Conservation (phyloP, 1,140 invertebrate species). For the Saccostrea echinata region DNA sequence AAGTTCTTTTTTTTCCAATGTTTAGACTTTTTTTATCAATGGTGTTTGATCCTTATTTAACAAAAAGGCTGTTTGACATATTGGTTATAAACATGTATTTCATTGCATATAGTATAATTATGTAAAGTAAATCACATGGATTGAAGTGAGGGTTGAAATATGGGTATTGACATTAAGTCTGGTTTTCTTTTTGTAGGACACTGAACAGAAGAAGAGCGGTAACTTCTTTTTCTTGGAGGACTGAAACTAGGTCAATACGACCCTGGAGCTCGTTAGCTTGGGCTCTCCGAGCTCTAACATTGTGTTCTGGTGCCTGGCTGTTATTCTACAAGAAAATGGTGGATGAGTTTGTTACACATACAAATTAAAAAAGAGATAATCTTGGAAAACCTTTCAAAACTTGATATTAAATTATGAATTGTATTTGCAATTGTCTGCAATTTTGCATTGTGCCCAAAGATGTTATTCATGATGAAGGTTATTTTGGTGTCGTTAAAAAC, state of each 20-base stretch:
- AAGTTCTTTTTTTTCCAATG: too few species aligned
- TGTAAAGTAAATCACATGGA: too few species aligned
- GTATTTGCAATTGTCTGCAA: neutral
- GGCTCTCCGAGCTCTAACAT: slow-evolving; percentile 53
- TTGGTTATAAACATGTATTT: too few species aligned
- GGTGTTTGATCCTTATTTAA: too few species aligned
- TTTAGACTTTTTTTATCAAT: too few species aligned
- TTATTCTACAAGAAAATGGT: neutral
- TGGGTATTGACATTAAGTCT: too few species aligned
- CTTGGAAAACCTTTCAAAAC: neutral
- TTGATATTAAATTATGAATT: neutral
- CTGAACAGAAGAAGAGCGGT: slow-evolving; percentile 97
- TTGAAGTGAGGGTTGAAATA: too few species aligned
- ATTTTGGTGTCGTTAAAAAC: too few species aligned
- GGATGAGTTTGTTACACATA: neutral
- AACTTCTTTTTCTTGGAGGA: slow-evolving; percentile 99
- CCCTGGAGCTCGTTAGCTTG: slow-evolving; percentile 49
- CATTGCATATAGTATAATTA: too few species aligned
- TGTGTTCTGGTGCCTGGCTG: slow-evolving; percentile 22
- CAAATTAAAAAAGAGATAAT: neutral
- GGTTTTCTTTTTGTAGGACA: slow-evolving; percentile 85
- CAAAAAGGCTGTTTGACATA: too few species aligned
- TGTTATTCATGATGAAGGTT: too few species aligned
- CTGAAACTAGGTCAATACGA: slow-evolving; percentile 80
- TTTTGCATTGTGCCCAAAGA: too few species aligned